phyloP scores from a whole-genome alignment of 1,140 invertebrate genomes.

The Vanessa atalanta region DNA sequence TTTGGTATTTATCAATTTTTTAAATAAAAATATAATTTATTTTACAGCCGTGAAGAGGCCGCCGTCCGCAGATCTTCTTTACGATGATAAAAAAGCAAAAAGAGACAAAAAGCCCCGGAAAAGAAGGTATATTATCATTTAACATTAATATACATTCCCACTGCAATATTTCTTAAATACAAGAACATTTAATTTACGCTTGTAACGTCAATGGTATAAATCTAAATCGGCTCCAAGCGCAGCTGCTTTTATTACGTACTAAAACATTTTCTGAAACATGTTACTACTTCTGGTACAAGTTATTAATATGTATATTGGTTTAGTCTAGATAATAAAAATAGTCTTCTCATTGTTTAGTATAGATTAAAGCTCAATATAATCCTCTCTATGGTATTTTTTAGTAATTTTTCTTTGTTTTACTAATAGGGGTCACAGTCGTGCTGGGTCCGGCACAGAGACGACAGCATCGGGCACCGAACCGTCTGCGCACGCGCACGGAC shows the following conservation, averaged over 20 bases:
- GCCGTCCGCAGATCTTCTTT: conserved; percentile 49
- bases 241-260: too few relatives aligned
- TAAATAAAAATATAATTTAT: conserved; percentile 16
- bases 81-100: conserved; percentile 74
- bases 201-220: too few relatives aligned
- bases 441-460: conserved; percentile 60
- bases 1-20: neutral
- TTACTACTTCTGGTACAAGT: too few relatives aligned
- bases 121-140: conserved; percentile 53
- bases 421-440: conserved; percentile 58
- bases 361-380: too few relatives aligned
- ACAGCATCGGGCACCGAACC: conserved; percentile 28
- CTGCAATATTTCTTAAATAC: neutral
- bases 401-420: neutral
- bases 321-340: neutral
- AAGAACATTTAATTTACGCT: neutral
- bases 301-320: too few relatives aligned
- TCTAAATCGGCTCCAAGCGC: too few relatives aligned
- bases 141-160: neutral
- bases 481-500: neutral
- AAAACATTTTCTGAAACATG: too few relatives aligned
- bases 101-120: conserved; percentile 75
- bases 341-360: neutral
- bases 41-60: conserved; percentile 64
- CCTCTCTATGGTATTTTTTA: too few relatives aligned